Base-by-base conservation (phyloP, 2,888 invertebrate genomes). In the Pardosa pseudoannulata region DNA sequence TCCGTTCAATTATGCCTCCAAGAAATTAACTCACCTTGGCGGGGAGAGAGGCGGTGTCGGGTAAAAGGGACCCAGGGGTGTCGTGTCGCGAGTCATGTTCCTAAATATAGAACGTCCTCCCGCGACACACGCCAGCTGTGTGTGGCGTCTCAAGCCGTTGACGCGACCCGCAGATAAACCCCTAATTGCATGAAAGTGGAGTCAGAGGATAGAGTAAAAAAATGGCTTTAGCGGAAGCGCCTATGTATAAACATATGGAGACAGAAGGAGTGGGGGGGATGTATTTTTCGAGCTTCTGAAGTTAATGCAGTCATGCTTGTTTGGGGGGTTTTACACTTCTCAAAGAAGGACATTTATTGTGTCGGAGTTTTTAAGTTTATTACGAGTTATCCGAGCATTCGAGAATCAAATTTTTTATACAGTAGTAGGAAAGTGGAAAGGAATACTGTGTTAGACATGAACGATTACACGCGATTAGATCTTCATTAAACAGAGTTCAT, bases 91-190 rank as follows among this genome's bases (percentile, higher is more conserved):
- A 6, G 56, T 56, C 56, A 23, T 56, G 56, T 56, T 56, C 56
- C 56, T 23, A 56, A 56, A 56, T 56, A n/a, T 56, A 56, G 56
- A 56, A 56, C 56, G 23, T 56, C 23, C 16, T 46, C 16, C 41
- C 3, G 56, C n/a, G 56, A 56, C 56, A 56, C 56, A 16, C 7
- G 56, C 56, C 56, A 56, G 56, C 56, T 56, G 56, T 16, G 56
- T 23, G 56, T 56, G 56, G 56, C 56, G 56, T 56, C 16, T 46
- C 46, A 56, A 56, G 23, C 56, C 56, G 56, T 56, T 56, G 56
- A 56, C 56, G 23, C 56, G 56, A 56, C 56, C 56, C 23, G 7
- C 56, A 16, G 56, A 56, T 56, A 56, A 56, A 56, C 56, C 56
- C 23, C 56, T 56, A 56, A 56, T 56, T 56, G 56, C 56, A 56